Evolutionary conservation across 1,140 invertebrate species (phyloP).

Genomic region (Drosophila sechellia): DNA sequence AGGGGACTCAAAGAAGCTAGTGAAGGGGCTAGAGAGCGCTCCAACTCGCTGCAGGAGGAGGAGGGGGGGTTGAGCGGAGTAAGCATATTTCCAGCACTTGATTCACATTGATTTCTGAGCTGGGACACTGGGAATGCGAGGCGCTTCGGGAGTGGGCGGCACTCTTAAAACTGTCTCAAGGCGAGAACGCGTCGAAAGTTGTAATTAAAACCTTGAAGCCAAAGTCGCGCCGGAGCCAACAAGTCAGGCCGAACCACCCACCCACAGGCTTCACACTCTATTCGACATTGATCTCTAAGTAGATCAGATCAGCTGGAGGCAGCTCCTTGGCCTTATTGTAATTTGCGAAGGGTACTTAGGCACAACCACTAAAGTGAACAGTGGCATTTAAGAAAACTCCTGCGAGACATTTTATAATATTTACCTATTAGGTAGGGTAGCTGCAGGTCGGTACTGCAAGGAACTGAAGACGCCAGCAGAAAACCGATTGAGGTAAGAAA

Average conservation of each 20-base stretch:
- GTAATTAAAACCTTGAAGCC: constrained; percentile 76
- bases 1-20: background rate
- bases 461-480: constrained; percentile 16
- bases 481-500: constrained; percentile 80
- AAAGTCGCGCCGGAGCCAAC: constrained; percentile 55
- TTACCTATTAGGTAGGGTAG: background rate
- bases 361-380: too few relatives aligned
- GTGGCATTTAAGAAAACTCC: too few relatives aligned
- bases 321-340: too few relatives aligned
- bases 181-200: constrained; percentile 66
- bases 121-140: background rate
- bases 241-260: constrained; percentile 18
- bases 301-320: background rate
- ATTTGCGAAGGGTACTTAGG: too few relatives aligned
- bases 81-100: constrained; percentile 55
- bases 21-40: too few relatives aligned
- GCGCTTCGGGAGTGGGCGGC: background rate
- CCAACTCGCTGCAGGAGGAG: too few relatives aligned
- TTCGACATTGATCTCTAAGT: background rate
- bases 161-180: constrained; percentile 61
- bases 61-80: constrained; percentile 1
- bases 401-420: background rate
- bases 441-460: background rate
- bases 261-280: constrained; percentile 1
- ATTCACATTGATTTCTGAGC: constrained; percentile 69